Evolutionary conservation across 2,113 vertebrate species (phyloP), one percentile per base, ranked within the genome.

Genomic region (Poeciliopsis occidentalis): DNA sequence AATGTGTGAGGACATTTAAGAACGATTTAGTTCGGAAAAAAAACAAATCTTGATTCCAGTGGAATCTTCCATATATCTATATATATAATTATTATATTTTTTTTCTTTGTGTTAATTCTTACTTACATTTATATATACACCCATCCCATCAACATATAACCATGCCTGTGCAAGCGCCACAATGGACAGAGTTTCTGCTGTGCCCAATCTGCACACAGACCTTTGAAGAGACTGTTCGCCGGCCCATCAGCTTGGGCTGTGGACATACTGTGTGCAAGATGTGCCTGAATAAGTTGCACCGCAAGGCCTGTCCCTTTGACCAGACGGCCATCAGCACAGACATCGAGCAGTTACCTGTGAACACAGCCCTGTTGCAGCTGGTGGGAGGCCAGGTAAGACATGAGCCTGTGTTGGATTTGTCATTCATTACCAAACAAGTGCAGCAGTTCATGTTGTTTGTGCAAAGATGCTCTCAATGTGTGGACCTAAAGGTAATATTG

Each of bases 81-180:
- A 85, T 82, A 82, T 85, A 83, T 87, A 87, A 83, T 89, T 90
- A 95, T 94, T 91, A 95, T 93, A 82, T 90, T 79, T 82, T 47
- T 47, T 87, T 93, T 93, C 91, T 92, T 94, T 94, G 93, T 92
- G 94, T 97, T 90, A 90, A 92, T 92, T 74, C 76, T 76, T 71
- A 90, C 71, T 83, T 78, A 88, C 85, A 57, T 57, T 90, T 93
- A 95, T 88, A 89, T 84, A 87, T 87, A 86, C 88, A 88, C 86
- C 82, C 69, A 85, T 89, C 93, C 90, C 86, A 87, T 75, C 93
- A 92, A 94, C 88, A 96, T 95, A 95, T 75, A 90, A 95, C 95
- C 94, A 99, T 99, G 98, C 98, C 98, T 93, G 97, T 99, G 94
- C 98, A 99, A 97, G 98, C 98, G 93, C 98, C 98, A 94, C 98